Evolutionary conservation across 2,888 invertebrate species (phyloP).

Genomic region (Hecatera dysodea): DNA sequence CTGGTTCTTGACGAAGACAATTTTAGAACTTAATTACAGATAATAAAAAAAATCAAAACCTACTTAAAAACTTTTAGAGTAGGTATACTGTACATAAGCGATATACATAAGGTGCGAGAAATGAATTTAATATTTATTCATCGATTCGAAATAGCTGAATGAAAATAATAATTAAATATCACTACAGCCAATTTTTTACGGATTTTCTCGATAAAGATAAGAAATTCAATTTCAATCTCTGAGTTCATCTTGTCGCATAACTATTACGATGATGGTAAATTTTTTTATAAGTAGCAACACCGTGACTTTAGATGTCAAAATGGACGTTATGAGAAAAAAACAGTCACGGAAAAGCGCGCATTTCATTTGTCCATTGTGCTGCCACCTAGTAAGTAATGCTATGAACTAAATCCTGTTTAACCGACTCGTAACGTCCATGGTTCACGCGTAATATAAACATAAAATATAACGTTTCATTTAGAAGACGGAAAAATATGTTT

Average conservation of each 20-base stretch:
- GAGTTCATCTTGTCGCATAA: neutral
- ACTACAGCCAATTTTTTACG: neutral
- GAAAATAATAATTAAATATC: neutral
- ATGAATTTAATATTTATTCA: neutral
- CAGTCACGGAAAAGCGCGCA: slow-evolving; percentile 80
- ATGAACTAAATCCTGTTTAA: slow-evolving; percentile 63
- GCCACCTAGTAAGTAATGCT: slow-evolving; percentile 77
- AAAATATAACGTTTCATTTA: too few species aligned
- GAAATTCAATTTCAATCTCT: neutral
- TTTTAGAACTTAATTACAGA: neutral
- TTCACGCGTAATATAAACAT: too few species aligned
- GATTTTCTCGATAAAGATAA: neutral
- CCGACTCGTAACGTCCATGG: slow-evolving; percentile 49
- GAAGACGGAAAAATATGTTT: neutral
- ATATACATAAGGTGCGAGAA: neutral
- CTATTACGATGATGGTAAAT: slow-evolving; percentile 61
- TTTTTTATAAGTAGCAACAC: slow-evolving; percentile 70
- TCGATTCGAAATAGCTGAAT: neutral
- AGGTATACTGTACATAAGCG: too few species aligned
- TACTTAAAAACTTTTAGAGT: neutral
- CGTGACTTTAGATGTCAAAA: slow-evolving; percentile 73
- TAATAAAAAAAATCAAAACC: neutral
- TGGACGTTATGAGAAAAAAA: slow-evolving; percentile 70
- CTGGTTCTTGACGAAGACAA: neutral
- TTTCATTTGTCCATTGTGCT: slow-evolving; percentile 69